phyloP scores from a whole-genome alignment of 2,888 invertebrate species.

The Amaurobius ferox region DNA sequence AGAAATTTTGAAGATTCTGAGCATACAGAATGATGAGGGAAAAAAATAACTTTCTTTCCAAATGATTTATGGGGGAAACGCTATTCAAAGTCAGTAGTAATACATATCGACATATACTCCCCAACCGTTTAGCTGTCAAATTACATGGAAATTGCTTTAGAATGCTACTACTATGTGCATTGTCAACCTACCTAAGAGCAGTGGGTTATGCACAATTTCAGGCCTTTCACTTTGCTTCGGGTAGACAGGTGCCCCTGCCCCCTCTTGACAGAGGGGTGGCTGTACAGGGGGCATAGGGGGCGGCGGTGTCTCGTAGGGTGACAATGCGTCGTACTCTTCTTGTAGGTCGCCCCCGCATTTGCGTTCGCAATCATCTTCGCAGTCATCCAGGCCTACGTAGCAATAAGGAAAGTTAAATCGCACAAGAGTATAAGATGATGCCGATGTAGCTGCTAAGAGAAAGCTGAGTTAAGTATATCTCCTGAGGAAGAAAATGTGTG shows the following conservation, averaged over 20 bases:
- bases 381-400: slow-evolving; percentile 67
- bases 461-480: too few species aligned
- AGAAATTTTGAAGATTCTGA: too few species aligned
- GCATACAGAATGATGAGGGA: too few species aligned
- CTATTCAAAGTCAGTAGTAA: too few species aligned
- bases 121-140: background rate
- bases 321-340: slow-evolving; percentile 60
- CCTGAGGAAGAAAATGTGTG: too few species aligned
- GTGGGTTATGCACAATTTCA: slow-evolving; percentile 66
- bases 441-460: background rate
- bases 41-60: too few species aligned
- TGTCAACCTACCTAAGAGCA: slow-evolving; percentile 66
- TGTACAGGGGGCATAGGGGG: slow-evolving; percentile 58
- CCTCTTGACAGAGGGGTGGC: slow-evolving; percentile 59
- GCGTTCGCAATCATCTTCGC: slow-evolving; percentile 63
- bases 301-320: slow-evolving; percentile 59
- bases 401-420: slow-evolving; percentile 38
- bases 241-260: slow-evolving; percentile 46
- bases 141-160: background rate
- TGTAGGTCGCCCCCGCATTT: slow-evolving; percentile 63
- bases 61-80: too few species aligned
- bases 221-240: slow-evolving; percentile 68
- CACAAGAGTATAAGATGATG: background rate
- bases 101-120: background rate
- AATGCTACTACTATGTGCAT: slow-evolving; percentile 7